Evolutionary conservation across 1,140 invertebrate genomes (phyloP), one percentile per base, ranked within the genome.

Genomic region (Aphelinus certus): DNA sequence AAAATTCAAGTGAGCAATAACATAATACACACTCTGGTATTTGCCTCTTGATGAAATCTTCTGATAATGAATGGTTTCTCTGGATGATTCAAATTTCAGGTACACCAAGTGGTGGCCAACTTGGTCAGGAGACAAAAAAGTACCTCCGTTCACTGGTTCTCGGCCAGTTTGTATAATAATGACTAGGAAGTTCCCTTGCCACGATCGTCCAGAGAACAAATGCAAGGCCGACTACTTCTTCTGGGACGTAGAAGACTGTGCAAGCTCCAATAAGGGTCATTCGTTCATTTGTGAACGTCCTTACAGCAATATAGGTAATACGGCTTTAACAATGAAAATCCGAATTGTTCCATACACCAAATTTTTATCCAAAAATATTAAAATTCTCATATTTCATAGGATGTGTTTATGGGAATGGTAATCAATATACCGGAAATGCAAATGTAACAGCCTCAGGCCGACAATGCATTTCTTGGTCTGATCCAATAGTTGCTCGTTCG

Each of bases 181-280:
- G 79, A 86, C 87, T 75, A 81, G 85, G 3, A 79, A 82, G 70
- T 90, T 88, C 70, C 85, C 88, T 3, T 90, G 89, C 76, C 81
- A 85, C 42, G 76, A 84, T 63, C 76, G 73, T 55, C 80, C 84
- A 0, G 82, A 84, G 0, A 76, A 78, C 42, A 80, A 74, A 43
- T 89, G 88, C 71, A 74, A 77, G 4, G 79, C 88, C 43, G 89
- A 90, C 78, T 90, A 91, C 73, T 90, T 88, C 81, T 90, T 89
- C 74, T 91, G 90, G 90, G 86, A 88, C 42, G 77, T 82, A 3
- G 89, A 89, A 62, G 88, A 90, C 71, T 90, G 90, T 71, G 82
- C 80, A 3, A 76, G 80, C 7, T 84, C 85, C 45, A 81, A 79
- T 43, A 85, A 88, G 43, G 86, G 82, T 43, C 86, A 90, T 66